Base-by-base conservation (phyloP, 2,797 vertebrate genomes). In the Rhinophrynus dorsalis region DNA sequence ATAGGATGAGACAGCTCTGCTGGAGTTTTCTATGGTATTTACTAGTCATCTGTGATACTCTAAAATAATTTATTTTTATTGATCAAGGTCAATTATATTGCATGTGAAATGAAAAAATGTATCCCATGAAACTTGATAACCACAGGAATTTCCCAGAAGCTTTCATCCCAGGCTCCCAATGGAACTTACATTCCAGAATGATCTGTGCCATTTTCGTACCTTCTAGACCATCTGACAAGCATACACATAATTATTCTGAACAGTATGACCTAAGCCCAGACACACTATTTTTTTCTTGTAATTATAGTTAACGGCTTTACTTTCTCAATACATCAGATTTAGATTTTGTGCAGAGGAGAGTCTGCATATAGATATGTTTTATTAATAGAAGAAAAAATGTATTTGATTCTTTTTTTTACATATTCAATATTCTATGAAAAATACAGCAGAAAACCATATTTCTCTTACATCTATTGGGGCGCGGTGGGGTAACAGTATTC, bases 41-140 rank as follows among this genome's bases (percentile, higher is more conserved):
- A 67, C 44, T 30, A 67, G 40, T n/a, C n/a, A n/a, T n/a, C n/a
- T n/a, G n/a, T n/a, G n/a, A 23, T 12, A 30, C 24, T 30, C 21
- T 13, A 58, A 40, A 59, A 38, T 29, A 68, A 21, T 10, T 32
- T 40, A 37, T 56, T 45, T 47, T 37, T 47, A 55, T 32, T 47
- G 54, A 57, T 37, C 54, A 58, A 67, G 65, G 54, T 67, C 44
- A 68, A 58, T 68, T 68, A 50, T 29, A 58, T 26, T 4, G 21
- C 48, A 40, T 21, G 7, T 59, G 32, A 55, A 44, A 2, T 20
- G 55, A 21, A 37, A 20, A 15, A 58, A 26, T 44, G n/a, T n/a
- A 47, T 45, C 18, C 15, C 21, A 17, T 68, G 52, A 44, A 68
- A 68, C 17, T 13, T 17, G 32, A 48, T 50, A n/a, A 59, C 35